Percentiles rank a stretch among this genome's conserved stretches.
phyloP scores from a whole-genome alignment of 1,140 invertebrate genomes.

The Harpegnathos saltator region DNA sequence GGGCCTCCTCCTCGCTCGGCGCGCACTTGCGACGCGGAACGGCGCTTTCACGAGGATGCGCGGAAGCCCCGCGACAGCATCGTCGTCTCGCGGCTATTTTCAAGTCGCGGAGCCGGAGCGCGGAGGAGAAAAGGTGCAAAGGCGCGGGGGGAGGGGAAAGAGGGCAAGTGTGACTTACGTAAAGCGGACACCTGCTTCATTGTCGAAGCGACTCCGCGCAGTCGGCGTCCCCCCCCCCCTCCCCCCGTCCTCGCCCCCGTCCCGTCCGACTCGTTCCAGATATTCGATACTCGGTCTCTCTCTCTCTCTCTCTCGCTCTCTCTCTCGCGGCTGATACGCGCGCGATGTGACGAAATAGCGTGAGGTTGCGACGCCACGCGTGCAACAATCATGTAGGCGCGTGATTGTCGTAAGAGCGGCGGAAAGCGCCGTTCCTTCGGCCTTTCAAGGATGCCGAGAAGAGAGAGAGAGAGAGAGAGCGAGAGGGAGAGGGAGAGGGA shows the following conservation, averaged over 20 bases:
- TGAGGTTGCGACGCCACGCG: slow-evolving; percentile 31
- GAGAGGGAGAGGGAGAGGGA: too few relatives aligned
- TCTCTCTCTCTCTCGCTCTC: too few relatives aligned
- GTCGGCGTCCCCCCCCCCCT: slow-evolving; percentile 52
- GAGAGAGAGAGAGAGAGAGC: too few relatives aligned
- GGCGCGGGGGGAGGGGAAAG: not conserved
- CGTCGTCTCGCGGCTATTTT: slow-evolving; percentile 21
- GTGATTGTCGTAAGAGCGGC: too few relatives aligned
- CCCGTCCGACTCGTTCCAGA: slow-evolving; percentile 62
- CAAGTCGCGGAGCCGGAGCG: not conserved
- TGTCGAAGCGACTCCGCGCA: slow-evolving; percentile 46
- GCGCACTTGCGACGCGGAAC: slow-evolving; percentile 15
- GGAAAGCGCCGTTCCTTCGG: slow-evolving; percentile 28
- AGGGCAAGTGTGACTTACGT: slow-evolving; percentile 34
- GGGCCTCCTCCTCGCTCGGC: slow-evolving; percentile 21
- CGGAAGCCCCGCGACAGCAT: too few relatives aligned
- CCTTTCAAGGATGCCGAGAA: too few relatives aligned
- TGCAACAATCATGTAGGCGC: not conserved
- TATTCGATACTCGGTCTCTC: slow-evolving; percentile 67
- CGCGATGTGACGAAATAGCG: slow-evolving; percentile 65
- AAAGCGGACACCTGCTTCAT: slow-evolving; percentile 66
- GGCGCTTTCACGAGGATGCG: slow-evolving; percentile 53
- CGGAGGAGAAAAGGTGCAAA: not conserved
- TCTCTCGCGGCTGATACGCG: not conserved
- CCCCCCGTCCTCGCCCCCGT: not conserved